Percentiles rank a stretch among this genome's conserved stretches.
Conservation (phyloP, 37 sponge, comb jelly and placozoan species). For the Haliclona indistincta region DNA sequence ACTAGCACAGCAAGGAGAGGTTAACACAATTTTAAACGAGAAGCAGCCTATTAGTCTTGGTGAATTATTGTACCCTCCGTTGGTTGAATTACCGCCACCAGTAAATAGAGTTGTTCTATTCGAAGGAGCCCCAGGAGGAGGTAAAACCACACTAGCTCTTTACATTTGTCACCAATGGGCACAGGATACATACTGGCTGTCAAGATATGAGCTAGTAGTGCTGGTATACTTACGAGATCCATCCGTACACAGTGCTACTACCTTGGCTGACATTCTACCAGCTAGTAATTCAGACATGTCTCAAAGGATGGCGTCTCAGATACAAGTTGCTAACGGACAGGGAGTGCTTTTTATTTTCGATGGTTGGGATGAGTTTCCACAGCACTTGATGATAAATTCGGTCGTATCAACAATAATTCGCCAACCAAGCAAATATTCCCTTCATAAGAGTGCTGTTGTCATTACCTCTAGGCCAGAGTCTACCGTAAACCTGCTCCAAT, state of each 20-base stretch:
- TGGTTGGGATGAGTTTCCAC: constrained; percentile 13
- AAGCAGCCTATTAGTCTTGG: too few relatives aligned
- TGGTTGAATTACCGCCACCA: too few relatives aligned
- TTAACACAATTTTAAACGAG: too few relatives aligned
- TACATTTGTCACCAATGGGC: too few relatives aligned
- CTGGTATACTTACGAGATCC: constrained; percentile 6
- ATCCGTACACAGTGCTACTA: background rate
- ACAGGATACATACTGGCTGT: too few relatives aligned
- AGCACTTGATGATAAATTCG: background rate
- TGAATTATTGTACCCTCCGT: too few relatives aligned
- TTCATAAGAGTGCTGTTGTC: constrained; percentile 1
- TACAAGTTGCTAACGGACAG: background rate
- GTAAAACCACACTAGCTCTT: background rate
- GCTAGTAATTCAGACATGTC: background rate
- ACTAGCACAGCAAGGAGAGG: too few relatives aligned
- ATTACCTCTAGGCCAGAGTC: constrained; percentile 5
- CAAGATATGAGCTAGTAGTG: constrained; percentile 1
- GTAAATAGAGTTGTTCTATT: background rate
- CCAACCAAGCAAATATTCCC: background rate
- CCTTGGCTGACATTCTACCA: constrained; percentile 1
- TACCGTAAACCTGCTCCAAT: background rate
- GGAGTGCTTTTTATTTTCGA: background rate
- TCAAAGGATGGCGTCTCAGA: background rate
- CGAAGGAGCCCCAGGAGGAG: constrained; percentile 18
- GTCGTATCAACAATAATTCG: background rate